phyloP scores from a whole-genome alignment of 53 echinoderm and acorn worm genomes.

The Temnopleurus reevesii region DNA sequence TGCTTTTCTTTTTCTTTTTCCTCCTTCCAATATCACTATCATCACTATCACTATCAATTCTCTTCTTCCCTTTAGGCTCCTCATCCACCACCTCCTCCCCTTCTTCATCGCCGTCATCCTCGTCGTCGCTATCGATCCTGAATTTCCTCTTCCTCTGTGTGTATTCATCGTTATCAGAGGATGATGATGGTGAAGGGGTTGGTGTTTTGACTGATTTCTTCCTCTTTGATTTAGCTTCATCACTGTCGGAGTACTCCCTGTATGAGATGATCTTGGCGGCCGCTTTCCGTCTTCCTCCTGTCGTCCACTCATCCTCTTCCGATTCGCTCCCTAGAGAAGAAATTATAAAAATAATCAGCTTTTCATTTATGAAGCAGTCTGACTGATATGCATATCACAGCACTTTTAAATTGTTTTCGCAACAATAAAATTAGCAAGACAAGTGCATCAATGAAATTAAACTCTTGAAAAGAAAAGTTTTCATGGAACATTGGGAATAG shows the following conservation, averaged over 20 bases:
- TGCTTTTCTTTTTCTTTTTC: conserved; percentile 51
- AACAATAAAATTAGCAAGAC: no score
- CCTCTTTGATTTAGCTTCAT: neutral
- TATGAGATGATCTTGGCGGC: conserved; percentile 51
- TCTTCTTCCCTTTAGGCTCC: conserved; percentile 38
- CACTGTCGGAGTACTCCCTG: conserved; percentile 55
- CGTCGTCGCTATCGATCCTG: conserved; percentile 83
- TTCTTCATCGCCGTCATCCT: conserved; percentile 58
- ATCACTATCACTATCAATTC: conserved; percentile 51
- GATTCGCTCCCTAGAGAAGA: conserved; percentile 52
- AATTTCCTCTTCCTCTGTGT: conserved; percentile 82
- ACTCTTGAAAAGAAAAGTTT: no score
- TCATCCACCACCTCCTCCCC: conserved; percentile 4
- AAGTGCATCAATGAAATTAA: no score
- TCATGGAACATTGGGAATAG: no score
- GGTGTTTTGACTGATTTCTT: neutral
- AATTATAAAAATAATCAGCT: no score
- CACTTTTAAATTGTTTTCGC: no score
- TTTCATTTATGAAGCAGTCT: no score
- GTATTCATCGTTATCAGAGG: conserved; percentile 27
- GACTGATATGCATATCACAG: no score
- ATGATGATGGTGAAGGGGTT: neutral
- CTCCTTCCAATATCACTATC: conserved; percentile 44
- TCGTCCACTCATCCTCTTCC: neutral
- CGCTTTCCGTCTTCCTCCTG: conserved; percentile 38